These are phyloP conservation scores for Ctena decussata DNA, from an alignment of 2,888 invertebrate species.

Conservation along the genomic window DNA sequence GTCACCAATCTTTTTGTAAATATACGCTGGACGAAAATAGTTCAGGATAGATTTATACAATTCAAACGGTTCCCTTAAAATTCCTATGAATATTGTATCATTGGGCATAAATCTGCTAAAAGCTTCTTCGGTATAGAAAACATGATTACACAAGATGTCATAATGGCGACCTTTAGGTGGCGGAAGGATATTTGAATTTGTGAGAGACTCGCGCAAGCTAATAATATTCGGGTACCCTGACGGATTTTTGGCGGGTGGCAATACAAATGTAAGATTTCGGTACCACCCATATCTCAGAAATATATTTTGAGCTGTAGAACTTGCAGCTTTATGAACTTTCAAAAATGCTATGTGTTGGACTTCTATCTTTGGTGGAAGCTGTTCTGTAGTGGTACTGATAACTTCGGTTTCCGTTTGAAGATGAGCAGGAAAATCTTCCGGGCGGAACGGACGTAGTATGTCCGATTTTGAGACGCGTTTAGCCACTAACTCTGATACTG, in stretches of 20 bases:
- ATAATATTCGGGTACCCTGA: conserved; percentile 61
- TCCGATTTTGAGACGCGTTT: background rate
- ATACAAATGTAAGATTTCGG: conserved; percentile 60
- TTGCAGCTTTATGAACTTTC: conserved; percentile 70
- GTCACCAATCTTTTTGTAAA: conserved; percentile 42
- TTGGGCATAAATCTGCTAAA: conserved; percentile 64
- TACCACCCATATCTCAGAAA: conserved; percentile 65
- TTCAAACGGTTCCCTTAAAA: conserved; percentile 69
- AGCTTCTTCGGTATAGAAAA: conserved; percentile 57
- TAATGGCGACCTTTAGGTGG: conserved; percentile 54
- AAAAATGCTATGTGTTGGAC: conserved; percentile 69
- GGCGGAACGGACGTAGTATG: conserved; percentile 14
- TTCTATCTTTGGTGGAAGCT: conserved; percentile 6
- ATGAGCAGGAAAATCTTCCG: background rate
- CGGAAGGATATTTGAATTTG: conserved; percentile 57
- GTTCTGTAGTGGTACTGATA: background rate
- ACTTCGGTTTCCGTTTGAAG: background rate
- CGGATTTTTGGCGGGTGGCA: conserved; percentile 55
- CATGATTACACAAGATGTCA: conserved; percentile 71
- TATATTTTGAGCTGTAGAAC: conserved; percentile 65
- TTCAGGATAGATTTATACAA: conserved; percentile 64
- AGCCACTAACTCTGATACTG: background rate
- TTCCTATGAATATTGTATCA: conserved; percentile 64
- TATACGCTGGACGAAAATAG: conserved; percentile 56
- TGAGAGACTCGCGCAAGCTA: conserved; percentile 52